A percentile compares a stretch with the other conserved stretches of the same genome.
Conservation (phyloP, 1,140 invertebrate species). For the Conopomorpha cramerella region DNA sequence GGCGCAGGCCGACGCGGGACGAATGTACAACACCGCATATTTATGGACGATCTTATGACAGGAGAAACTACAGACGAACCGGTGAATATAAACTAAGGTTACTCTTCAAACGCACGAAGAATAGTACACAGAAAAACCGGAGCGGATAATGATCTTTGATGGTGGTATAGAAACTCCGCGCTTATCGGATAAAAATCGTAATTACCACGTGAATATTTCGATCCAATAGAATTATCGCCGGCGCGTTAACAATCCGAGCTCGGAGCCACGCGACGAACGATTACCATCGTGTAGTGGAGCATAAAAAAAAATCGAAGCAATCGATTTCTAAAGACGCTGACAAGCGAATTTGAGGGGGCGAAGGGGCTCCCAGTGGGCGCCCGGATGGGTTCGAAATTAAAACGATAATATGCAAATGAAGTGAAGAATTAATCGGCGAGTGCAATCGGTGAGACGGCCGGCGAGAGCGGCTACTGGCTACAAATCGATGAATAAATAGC, state of each 20-base stretch:
- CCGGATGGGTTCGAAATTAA: slow-evolving; percentile 45
- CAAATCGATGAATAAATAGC: slow-evolving; percentile 44
- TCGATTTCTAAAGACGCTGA: slow-evolving; percentile 42
- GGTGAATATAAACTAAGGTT: slow-evolving; percentile 10
- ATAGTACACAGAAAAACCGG: slow-evolving; percentile 15
- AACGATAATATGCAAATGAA: slow-evolving; percentile 49
- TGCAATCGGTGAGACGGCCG: slow-evolving; percentile 32
- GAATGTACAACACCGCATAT: slow-evolving; percentile 44
- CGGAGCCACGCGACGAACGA: too few species aligned
- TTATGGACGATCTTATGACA: slow-evolving; percentile 18
- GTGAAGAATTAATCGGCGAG: slow-evolving; percentile 32
- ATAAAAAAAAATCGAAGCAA: slow-evolving; percentile 34
- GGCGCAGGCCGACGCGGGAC: slow-evolving; percentile 13
- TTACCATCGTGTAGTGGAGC: slow-evolving; percentile 31
- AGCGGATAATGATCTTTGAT: too few species aligned
- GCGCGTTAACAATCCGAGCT: slow-evolving; percentile 40
- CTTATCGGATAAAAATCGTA: slow-evolving; percentile 38
- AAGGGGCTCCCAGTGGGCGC: slow-evolving; percentile 34
- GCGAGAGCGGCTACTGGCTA: slow-evolving; percentile 27
- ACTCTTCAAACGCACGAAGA: slow-evolving; percentile 13
- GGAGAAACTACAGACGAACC: slow-evolving; percentile 16
- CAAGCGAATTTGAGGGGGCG: slow-evolving; percentile 35
- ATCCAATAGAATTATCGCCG: slow-evolving; percentile 35
- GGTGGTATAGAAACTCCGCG: too few species aligned
- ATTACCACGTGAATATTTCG: slow-evolving; percentile 45